These are phyloP conservation scores for Erythrocercus mccallii DNA, from an alignment of 2,113 vertebrate species.

Conservation along the genomic window DNA sequence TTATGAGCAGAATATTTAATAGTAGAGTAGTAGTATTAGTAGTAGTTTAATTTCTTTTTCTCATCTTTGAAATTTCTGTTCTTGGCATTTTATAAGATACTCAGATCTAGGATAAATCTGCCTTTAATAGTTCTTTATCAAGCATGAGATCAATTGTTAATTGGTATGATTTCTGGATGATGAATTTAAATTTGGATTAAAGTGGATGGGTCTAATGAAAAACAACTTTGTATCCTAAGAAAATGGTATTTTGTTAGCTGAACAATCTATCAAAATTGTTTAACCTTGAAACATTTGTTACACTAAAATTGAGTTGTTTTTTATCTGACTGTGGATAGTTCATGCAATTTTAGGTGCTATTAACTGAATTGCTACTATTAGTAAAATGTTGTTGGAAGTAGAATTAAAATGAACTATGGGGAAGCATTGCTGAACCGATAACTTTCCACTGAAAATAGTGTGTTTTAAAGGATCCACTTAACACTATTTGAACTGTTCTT, in stretches of 20 bases:
- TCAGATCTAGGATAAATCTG: neutral
- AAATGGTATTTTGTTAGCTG: neutral
- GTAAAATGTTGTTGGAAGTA: neutral
- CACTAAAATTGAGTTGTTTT: neutral
- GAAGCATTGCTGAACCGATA: neutral
- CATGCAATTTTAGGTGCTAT: neutral
- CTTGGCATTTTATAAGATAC: neutral
- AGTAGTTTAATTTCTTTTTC: neutral
- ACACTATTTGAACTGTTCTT: neutral
- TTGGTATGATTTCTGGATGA: neutral
- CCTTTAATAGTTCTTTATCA: neutral
- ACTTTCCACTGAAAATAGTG: neutral
- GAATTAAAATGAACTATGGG: neutral
- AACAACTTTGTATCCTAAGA: neutral
- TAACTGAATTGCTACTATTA: slow-evolving; percentile 6
- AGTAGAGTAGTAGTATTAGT: no score
- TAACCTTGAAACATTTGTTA: neutral
- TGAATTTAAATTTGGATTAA: neutral
- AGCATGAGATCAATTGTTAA: neutral
- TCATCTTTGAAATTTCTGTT: neutral
- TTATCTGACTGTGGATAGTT: neutral
- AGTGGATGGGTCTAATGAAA: neutral
- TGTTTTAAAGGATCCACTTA: neutral
- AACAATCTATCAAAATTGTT: neutral
- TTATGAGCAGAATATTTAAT: neutral